These are phyloP conservation scores for Gerris buenoi DNA, from an alignment of 1,140 invertebrate genomes.

Conservation along the genomic window DNA sequence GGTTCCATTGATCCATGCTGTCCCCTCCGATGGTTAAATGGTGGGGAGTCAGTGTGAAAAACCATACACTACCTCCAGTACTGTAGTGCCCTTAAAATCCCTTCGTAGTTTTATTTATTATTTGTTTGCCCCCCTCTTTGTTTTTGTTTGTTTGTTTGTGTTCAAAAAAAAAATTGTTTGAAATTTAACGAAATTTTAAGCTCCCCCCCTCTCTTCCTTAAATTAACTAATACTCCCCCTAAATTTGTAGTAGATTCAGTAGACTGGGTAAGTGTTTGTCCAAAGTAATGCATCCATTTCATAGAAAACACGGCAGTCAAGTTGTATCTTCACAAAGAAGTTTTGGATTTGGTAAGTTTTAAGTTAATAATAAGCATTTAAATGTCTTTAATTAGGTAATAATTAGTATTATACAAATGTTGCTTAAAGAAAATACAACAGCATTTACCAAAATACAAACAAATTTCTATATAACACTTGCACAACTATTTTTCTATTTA, in stretches of 20 bases:
- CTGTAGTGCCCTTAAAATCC: not conserved
- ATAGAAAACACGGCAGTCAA: not conserved
- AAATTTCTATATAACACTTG: no score
- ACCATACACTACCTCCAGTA: not conserved
- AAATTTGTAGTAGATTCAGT: not conserved
- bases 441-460: no score
- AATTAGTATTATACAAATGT: no score
- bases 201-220: not conserved
- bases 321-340: not conserved
- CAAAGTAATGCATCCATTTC: slow-evolving; percentile 5
- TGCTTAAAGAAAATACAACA: no score
- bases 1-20: not conserved
- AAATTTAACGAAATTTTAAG: no score
- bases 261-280: not conserved
- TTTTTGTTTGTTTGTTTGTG: not conserved
- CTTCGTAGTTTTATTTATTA: not conserved
- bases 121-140: not conserved
- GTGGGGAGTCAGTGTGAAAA: not conserved
- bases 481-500: no score
- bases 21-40: not conserved
- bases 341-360: not conserved
- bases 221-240: not conserved
- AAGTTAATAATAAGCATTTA: not conserved
- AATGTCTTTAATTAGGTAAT: not conserved
- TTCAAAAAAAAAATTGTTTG: no score